phyloP scores from a whole-genome alignment of 1,140 invertebrate species.

The Leptestheria dahalacensis region DNA sequence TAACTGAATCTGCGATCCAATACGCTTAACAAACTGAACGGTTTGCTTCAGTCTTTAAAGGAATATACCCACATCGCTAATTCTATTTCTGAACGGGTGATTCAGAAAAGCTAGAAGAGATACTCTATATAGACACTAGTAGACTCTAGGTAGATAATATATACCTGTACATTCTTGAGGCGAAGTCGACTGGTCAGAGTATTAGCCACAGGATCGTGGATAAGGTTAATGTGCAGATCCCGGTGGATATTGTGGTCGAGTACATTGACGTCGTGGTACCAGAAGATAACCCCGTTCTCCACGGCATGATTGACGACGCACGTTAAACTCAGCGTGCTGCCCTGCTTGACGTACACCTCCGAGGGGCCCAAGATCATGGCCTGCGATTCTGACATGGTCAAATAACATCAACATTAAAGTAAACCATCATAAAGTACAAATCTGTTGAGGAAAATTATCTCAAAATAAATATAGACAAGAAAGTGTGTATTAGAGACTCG shows the following conservation, averaged over 20 bases:
- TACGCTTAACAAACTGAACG: no score
- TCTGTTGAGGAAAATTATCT: no score
- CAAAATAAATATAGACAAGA: no score
- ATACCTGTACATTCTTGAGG: constrained; percentile 7
- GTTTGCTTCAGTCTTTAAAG: no score
- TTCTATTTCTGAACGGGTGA: no score
- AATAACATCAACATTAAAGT: background rate
- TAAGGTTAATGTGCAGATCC: background rate
- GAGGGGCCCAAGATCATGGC: background rate
- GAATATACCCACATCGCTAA: no score
- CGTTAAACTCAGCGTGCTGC: constrained; percentile 10
- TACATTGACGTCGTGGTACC: constrained; percentile 26
- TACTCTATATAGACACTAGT: no score
- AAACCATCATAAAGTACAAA: no score
- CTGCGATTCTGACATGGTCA: background rate
- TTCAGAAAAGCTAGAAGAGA: no score
- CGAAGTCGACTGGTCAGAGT: constrained; percentile 7
- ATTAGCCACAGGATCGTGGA: background rate
- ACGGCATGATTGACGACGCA: constrained; percentile 12
- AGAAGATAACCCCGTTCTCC: constrained; percentile 21
- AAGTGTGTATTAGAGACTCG: no score
- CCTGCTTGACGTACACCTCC: constrained; percentile 16
- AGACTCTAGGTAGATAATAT: no score
- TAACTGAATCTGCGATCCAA: no score
- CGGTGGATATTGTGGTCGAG: constrained; percentile 12